Percentiles rank a stretch among this genome's conserved stretches.
Evolutionary conservation across 2,888 invertebrate genomes (phyloP).

Genomic region (Drosophila anomalipes): DNA sequence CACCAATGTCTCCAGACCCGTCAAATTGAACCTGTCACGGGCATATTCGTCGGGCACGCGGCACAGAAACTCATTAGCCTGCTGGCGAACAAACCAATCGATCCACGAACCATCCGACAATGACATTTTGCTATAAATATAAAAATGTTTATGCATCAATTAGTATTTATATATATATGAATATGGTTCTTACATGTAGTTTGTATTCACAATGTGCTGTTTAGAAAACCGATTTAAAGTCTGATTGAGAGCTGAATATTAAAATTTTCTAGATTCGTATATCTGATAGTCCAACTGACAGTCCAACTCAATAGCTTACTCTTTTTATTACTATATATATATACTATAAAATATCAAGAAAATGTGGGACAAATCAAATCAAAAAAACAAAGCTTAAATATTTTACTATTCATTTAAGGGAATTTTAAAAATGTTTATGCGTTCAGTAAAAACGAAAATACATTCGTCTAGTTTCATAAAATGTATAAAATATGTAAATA

Average conservation of each 20-base stretch:
- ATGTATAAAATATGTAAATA: not conserved
- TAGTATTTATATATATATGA: not conserved
- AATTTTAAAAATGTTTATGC: not conserved
- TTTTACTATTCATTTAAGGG: not conserved
- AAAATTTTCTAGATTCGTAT: too few relatives aligned
- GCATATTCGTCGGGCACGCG: constrained; percentile 50
- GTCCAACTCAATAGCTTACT: not conserved
- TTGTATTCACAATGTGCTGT: constrained; percentile 1
- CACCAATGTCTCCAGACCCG: constrained; percentile 42
- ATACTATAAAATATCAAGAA: not conserved
- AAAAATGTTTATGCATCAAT: not conserved
- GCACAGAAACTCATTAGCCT: constrained; percentile 47
- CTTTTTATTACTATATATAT: not conserved
- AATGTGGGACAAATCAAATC: not conserved
- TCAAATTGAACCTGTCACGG: constrained; percentile 49
- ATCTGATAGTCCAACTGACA: not conserved
- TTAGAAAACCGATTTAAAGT: not conserved
- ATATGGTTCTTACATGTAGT: not conserved
- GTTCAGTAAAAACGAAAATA: not conserved
- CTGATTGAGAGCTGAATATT: too few relatives aligned
- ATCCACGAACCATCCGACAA: constrained; percentile 46
- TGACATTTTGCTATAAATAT: constrained; percentile 8
- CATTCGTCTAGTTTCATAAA: not conserved
- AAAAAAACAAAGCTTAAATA: not conserved
- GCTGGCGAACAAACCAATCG: constrained; percentile 44